Evolutionary conservation across 2,888 invertebrate genomes (phyloP).

Genomic region (Eubasilissa splendida): DNA sequence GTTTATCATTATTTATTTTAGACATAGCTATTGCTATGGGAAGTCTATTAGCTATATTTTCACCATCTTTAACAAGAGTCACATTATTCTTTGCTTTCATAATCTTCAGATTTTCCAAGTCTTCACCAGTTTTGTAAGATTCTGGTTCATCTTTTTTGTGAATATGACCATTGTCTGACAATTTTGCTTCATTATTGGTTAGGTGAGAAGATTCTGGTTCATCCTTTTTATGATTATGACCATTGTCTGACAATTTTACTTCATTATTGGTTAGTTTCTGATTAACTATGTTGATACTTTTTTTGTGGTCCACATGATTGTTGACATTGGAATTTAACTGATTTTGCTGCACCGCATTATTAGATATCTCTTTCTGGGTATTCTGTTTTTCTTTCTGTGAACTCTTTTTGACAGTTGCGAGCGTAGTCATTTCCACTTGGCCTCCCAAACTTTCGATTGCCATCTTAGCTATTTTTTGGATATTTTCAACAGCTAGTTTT

Average conservation of each 20-base stretch:
- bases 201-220: conserved; percentile 65
- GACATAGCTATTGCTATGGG: conserved; percentile 48
- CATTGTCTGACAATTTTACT: conserved; percentile 38
- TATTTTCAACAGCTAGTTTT: conserved; percentile 71
- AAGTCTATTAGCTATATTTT: conserved; percentile 19
- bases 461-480: conserved; percentile 70
- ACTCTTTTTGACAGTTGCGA: conserved; percentile 1
- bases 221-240: conserved; percentile 65
- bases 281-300: not conserved
- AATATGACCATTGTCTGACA: conserved; percentile 60
- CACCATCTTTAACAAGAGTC: conserved; percentile 7
- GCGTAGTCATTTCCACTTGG: conserved; percentile 44
- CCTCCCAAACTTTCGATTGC: conserved; percentile 68
- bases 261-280: not conserved
- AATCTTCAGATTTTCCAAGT: conserved; percentile 54
- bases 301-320: not conserved
- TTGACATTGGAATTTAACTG: not conserved
- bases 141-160: conserved; percentile 67
- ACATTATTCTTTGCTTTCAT: conserved; percentile 17
- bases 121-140: conserved; percentile 67
- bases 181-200: not conserved
- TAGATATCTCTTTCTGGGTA: not conserved
- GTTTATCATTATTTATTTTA: conserved; percentile 32
- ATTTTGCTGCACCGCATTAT: no score
- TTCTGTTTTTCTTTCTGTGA: conserved; percentile 22